Base-by-base conservation (phyloP, 1,140 invertebrate genomes). In the Phthorimaea operculella region DNA sequence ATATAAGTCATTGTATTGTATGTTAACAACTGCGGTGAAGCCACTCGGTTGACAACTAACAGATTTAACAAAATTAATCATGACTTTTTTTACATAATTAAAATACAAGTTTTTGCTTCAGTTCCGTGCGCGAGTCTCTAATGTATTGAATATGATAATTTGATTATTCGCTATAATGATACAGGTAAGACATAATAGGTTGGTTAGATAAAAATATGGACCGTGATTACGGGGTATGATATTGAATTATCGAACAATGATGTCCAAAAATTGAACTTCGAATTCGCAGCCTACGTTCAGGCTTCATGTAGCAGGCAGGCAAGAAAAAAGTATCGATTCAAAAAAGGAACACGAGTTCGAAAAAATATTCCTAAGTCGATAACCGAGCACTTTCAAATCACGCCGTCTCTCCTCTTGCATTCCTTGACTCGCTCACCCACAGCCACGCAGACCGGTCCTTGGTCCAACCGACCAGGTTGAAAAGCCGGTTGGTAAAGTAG, bases 381-480 rank as follows among this genome's bases (percentile, higher is more conserved):
- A 72, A 65, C 64, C 67, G 66, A 67, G 66, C 66, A 63, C 76
- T 83, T 84, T 84, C 78, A 80, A 84, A 85, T 78, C 68, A 74
- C 66, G 68, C 64, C 67, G 67, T 68, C 66, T 74, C 63, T 60
- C 80, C 80, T 68, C 66, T 60, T 82, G 76, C 82, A 85, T 85
- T 82, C 82, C 82, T 72, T 74, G 74, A 80, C 78, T 74, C 70
- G 79, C 74, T 85, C 77, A 85, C 78, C 79, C 82, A 83, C 79
- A 84, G 75, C 21, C 21, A 28, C 21, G 21, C 60, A 63, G 82
- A 82, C 79, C 76, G 76, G 79, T 80, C 77, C 57, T 75, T 68
- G 77, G 67, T 65, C 52, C 64, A 79, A 60, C 52, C 79, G 67
- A 33, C 70, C 71, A 64, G 63, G 66, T 80, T 71, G 54, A 57